Base-by-base conservation (phyloP, 2,113 vertebrate genomes). In the Tapirus terrestris region DNA sequence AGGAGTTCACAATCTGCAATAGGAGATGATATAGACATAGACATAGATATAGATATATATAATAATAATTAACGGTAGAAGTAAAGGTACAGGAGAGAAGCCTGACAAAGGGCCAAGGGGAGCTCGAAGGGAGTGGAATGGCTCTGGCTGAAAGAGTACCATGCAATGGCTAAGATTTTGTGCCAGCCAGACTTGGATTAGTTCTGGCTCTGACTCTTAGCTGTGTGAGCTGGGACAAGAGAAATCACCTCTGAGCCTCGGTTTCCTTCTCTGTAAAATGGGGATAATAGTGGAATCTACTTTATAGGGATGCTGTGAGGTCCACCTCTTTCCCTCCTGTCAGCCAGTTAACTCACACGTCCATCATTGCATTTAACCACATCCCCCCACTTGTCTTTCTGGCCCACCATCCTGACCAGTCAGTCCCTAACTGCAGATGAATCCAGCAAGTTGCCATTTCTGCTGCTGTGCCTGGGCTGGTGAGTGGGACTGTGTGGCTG, bases 291-390 rank as follows among this genome's bases (percentile, higher is more conserved):
- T 31, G 83, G 79, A 92, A 43, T 56, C 63, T n/a, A 29, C 45
- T 72, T 73, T 33, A 11, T 1, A 25, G 53, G 60, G 67, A n/a
- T 20, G 3, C 45, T 33, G 43, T 68, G 45, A 53, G 68, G 11
- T 2, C 29, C 2, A 0, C 31, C 39, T 79, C 33, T 20, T 36
- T 60, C 45, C 29, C 4, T 82, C 27, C 33, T 18, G 0, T 3
- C n/a, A 45, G 48, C 29, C 10, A 39, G 48, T 84, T 67, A 86
- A 76, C 31, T 76, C 89, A 45, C 2, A 5, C 3, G 11, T n/a
- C 76, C 20, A 3, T 29, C 1, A 0, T 27, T 76, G 60, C n/a
- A 4, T 51, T 72, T 36, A 68, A 39, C 39, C 76, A 31, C 6
- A 18, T 5, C 23, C 43, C 16, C 3, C 33, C 56, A 43, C 43